Evolutionary conservation across 2,797 vertebrate species (phyloP), one percentile per base, ranked within the genome.

Genomic region (Geotrypetes seraphini): DNA sequence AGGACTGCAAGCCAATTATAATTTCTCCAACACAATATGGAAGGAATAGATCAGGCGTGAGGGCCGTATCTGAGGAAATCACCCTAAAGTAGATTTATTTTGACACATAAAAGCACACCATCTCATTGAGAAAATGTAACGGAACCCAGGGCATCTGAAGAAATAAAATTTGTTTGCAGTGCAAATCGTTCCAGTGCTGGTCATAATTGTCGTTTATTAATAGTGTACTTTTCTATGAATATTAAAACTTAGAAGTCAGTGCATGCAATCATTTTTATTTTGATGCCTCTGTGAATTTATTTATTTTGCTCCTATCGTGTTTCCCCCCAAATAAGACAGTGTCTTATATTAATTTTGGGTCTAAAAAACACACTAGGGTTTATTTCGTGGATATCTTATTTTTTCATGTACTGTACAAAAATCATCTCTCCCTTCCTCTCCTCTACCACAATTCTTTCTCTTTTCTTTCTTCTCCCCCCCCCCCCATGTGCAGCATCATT

Each of bases 251-350:
- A 41, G 38, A n/a, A 35, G 26, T 24, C 25, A 38, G 28, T 25
- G 18, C 6, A 8, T 35, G 33, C 25, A 12, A 38, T 32, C 12
- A 57, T 27, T 42, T n/a, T 47, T 19, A 36, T 25, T 25, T 39
- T 27, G 47, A 34, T 18, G 12, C 24, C 17, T 13, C 21, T 17
- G 4, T 11, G 12, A 52, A 35, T 12, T 33, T 24, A 35, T 48
- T 35, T 44, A 28, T 31, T 27, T 28, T 24, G 15, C 38, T 26
- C 28, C 17, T 16, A n/a, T n/a, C n/a, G n/a, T n/a, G n/a, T n/a
- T n/a, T n/a, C n/a, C n/a, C n/a, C n/a, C n/a, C n/a, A n/a, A n/a
- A n/a, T n/a, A n/a, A n/a, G n/a, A n/a, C n/a, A n/a, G n/a, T n/a
- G n/a, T n/a, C n/a, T n/a, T n/a, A n/a, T n/a, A n/a, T n/a, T n/a